Conservation (phyloP, 2,113 vertebrate genomes). For the Oncorhynchus kisutch region DNA sequence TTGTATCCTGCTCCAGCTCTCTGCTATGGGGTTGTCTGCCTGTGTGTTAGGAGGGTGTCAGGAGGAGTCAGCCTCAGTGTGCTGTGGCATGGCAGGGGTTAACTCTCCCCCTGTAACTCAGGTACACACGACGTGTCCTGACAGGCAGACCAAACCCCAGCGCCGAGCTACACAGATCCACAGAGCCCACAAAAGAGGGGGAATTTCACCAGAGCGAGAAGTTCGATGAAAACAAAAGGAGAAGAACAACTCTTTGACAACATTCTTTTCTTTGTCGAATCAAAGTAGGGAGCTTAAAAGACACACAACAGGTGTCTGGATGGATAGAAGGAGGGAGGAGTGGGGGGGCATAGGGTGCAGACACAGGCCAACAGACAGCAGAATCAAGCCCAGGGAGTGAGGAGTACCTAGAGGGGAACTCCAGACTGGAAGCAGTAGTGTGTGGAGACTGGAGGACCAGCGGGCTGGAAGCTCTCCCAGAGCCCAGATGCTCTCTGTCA, state of each 20-base stretch:
- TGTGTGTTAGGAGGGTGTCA: too few relatives aligned
- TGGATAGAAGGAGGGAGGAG: background rate
- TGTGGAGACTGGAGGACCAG: conserved; percentile 55
- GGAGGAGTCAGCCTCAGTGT: background rate
- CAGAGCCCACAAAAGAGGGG: conserved; percentile 53
- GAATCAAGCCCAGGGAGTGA: background rate
- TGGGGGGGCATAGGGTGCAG: conserved; percentile 6
- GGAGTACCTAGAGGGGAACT: background rate
- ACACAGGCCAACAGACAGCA: conserved; percentile 14
- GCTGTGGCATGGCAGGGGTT: conserved; percentile 52
- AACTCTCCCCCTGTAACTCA: conserved; percentile 62
- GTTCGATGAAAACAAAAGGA: conserved; percentile 69
- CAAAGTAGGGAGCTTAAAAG: conserved; percentile 62
- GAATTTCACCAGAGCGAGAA: conserved; percentile 63
- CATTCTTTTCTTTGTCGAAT: conserved; percentile 70
- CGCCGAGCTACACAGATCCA: conserved; percentile 40
- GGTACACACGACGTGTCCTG: conserved; percentile 68
- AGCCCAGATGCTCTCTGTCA: conserved; percentile 79
- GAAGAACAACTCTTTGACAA: conserved; percentile 64
- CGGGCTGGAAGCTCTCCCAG: conserved; percentile 72
- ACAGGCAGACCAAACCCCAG: conserved; percentile 66
- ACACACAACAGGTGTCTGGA: conserved; percentile 46
- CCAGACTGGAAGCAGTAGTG: conserved; percentile 15
- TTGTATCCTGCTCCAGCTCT: conserved; percentile 13
- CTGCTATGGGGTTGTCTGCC: background rate